Conservation (phyloP, 2,888 invertebrate species). For the Drosophila phalerata region DNA sequence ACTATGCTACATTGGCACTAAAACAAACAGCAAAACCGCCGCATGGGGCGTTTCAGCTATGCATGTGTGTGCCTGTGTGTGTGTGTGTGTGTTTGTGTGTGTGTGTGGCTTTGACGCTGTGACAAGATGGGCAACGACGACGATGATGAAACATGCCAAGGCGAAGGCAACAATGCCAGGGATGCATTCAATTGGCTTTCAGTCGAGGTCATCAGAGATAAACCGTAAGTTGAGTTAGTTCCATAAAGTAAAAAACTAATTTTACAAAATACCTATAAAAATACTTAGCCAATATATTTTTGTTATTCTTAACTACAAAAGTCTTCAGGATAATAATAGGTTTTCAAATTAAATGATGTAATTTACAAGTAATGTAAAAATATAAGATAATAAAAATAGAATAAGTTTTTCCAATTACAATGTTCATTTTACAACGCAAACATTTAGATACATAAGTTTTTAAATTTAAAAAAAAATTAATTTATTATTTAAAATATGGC, state of each 20-base stretch:
- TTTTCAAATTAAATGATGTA: no score
- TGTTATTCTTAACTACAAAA: neutral
- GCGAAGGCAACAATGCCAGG: slow-evolving; percentile 61
- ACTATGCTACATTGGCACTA: slow-evolving; percentile 82
- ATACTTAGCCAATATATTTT: no score
- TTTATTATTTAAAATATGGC: neutral
- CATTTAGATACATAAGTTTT: no score
- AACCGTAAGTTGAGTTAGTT: neutral
- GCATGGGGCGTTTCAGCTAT: slow-evolving; percentile 46
- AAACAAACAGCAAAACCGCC: slow-evolving; percentile 74
- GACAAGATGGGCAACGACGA: slow-evolving; percentile 57
- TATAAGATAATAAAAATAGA: no score
- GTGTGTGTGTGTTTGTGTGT: slow-evolving; percentile 24
- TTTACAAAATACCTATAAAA: neutral
- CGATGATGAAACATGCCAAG: slow-evolving; percentile 63
- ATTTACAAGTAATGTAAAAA: no score
- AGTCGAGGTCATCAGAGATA: slow-evolving; percentile 6
- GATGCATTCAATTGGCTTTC: slow-evolving; percentile 44
- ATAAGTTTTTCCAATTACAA: no score
- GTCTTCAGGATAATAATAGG: no score
- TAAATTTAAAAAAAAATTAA: no score
- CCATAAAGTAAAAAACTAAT: neutral
- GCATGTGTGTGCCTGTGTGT: slow-evolving; percentile 26
- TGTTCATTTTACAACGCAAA: no score
- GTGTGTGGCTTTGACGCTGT: slow-evolving; percentile 37